Evolutionary conservation across 2,113 vertebrate species (phyloP).

Genomic region (Dascyllus trimaculatus): DNA sequence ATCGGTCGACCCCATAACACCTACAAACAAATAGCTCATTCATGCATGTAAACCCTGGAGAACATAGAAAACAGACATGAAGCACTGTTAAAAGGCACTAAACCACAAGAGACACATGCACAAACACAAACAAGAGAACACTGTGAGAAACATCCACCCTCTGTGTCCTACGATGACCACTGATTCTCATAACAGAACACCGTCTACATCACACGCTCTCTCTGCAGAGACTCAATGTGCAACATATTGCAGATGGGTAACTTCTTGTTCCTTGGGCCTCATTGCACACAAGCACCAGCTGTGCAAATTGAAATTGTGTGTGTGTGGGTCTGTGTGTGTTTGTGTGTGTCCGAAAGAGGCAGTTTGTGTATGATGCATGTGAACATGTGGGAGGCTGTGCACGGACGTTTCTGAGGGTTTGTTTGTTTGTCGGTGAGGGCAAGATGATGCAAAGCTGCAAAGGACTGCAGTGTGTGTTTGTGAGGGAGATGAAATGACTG

Average conservation of each 20-base stretch:
- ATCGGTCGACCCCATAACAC: not conserved
- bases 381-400: slow-evolving; percentile 39
- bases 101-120: slow-evolving; percentile 1
- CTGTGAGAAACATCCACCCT: not conserved
- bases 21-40: not conserved
- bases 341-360: not conserved
- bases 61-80: not conserved
- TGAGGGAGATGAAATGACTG: not conserved
- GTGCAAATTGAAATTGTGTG: slow-evolving; percentile 1
- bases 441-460: slow-evolving; percentile 46
- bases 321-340: slow-evolving; percentile 30
- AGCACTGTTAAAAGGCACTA: not conserved
- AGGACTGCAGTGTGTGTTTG: slow-evolving; percentile 6
- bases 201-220: slow-evolving; percentile 34
- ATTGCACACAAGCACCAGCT: slow-evolving; percentile 65
- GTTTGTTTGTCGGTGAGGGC: slow-evolving; percentile 15
- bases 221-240: slow-evolving; percentile 51
- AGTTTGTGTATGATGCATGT: slow-evolving; percentile 5
- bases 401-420: slow-evolving; percentile 39
- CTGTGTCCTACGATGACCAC: slow-evolving; percentile 31
- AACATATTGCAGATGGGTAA: slow-evolving; percentile 58
- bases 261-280: slow-evolving; percentile 57
- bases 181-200: slow-evolving; percentile 28
- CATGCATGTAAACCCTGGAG: slow-evolving; percentile 15
- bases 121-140: slow-evolving; percentile 23